Evolutionary conservation across 2,797 vertebrate genomes (phyloP), one percentile per base, ranked within the genome.

Genomic region (Manis javanica): DNA sequence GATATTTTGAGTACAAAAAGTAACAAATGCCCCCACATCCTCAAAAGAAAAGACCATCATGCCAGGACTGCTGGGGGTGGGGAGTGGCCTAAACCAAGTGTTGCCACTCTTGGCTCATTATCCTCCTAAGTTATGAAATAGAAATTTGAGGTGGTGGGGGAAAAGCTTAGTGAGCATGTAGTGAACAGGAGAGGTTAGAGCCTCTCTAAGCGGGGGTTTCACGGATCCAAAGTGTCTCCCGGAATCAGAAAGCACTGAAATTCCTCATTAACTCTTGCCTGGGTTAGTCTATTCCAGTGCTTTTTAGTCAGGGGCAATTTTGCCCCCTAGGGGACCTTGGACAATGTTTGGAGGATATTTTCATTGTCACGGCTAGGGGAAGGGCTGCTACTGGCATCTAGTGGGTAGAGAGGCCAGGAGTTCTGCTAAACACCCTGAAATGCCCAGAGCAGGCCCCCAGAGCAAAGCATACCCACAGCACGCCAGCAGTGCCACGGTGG

Each of bases 401-500:
- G 51, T 12, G 61, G 46, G 21, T 13, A 79, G 57, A 71, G 13
- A 71, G 59, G 34, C 4, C n/a, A 89, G 31, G 26, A 34, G 64
- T 21, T 51, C 68, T 34, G 42, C 49, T 34, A 10, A 51, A 39
- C 7, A 31, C 29, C 11, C 13, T 6, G 24, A 63, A 21, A 11
- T 3, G 18, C 39, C 18, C 31, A 23, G 39, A 49, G 26, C 8
- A 42, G 24, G 42, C 2, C 24, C 53, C 26, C 42, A 1, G 3
- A 37, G 11, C 57, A 14, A 11, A n/a, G 7, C 21, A 2, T 5
- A 12, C 7, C 24, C 19, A 15, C 26, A 15, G 21, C 8, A 18
- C 18, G 2, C 26, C 29, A 4, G 13, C 2, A 4, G 2, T 2
- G 26, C 18, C 2, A 1, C 5, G n/a, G 5, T 5, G 31, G n/a